Percentiles rank a stretch among this genome's conserved stretches.
phyloP scores from a whole-genome alignment of 2,113 vertebrate species.

The Saguinus imperator region DNA sequence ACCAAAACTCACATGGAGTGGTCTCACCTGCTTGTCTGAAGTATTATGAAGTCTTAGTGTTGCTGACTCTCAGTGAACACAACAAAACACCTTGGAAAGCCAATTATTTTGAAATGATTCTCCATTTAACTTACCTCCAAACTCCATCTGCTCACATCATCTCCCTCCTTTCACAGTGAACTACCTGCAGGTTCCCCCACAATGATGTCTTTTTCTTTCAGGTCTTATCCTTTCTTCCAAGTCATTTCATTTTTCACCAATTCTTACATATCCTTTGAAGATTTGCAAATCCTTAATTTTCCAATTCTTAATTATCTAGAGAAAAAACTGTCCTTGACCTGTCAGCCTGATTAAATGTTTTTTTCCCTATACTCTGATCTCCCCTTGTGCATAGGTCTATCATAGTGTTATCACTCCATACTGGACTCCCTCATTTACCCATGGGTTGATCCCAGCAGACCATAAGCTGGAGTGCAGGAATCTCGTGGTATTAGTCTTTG shows the following conservation, averaged over 20 bases:
- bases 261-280: background rate
- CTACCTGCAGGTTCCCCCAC: background rate
- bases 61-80: background rate
- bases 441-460: background rate
- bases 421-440: background rate
- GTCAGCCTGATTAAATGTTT: background rate
- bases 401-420: background rate
- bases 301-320: background rate
- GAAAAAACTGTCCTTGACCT: background rate
- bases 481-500: background rate
- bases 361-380: background rate
- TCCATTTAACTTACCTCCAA: slow-evolving; percentile 11
- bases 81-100: background rate
- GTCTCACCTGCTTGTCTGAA: background rate
- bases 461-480: background rate
- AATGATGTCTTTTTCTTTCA: background rate
- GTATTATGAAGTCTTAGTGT: background rate
- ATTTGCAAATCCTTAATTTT: background rate
- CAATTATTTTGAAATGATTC: background rate
- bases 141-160: background rate
- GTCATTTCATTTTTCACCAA: background rate
- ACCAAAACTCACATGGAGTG: background rate
- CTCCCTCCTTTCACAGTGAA: background rate
- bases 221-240: background rate
- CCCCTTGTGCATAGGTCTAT: background rate